Conservation (phyloP, 2,888 invertebrate genomes). For the Zele albiditarsus region DNA sequence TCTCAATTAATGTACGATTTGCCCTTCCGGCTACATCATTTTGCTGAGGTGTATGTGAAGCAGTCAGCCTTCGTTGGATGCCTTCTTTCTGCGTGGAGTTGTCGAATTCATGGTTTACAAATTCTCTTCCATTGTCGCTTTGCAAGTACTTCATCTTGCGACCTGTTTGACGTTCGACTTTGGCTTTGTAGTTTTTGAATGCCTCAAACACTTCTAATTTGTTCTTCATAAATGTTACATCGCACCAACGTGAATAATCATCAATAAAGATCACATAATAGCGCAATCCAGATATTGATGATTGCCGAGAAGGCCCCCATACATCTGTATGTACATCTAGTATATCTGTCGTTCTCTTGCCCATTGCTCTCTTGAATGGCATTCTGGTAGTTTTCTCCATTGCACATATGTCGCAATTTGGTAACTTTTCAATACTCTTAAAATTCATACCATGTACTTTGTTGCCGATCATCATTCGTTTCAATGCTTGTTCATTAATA, state of each 20-base stretch:
- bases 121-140: constrained; percentile 39
- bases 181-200: constrained; percentile 20
- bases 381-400: constrained; percentile 28
- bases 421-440: constrained; percentile 17
- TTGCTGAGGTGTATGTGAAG: constrained; percentile 49
- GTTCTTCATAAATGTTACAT: constrained; percentile 28
- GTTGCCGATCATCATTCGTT: constrained; percentile 18
- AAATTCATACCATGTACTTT: constrained; percentile 34
- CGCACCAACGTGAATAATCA: background rate
- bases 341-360: constrained; percentile 25
- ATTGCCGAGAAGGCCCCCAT: background rate
- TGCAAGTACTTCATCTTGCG: constrained; percentile 29
- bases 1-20: constrained; percentile 49
- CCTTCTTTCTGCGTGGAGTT: constrained; percentile 31
- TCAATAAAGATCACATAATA: background rate
- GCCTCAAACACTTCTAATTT: constrained; percentile 26
- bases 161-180: constrained; percentile 19
- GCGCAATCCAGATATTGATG: background rate
- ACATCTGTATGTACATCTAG: constrained; percentile 14
- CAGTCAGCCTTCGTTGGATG: constrained; percentile 45
- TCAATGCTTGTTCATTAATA: constrained; percentile 24
- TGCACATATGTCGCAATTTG: constrained; percentile 31
- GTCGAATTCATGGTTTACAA: constrained; percentile 16
- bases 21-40: constrained; percentile 51
- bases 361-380: constrained; percentile 22